These are phyloP conservation scores for Mormyrus lacerda DNA, from an alignment of 2,113 vertebrate genomes.

Conservation along the genomic window DNA sequence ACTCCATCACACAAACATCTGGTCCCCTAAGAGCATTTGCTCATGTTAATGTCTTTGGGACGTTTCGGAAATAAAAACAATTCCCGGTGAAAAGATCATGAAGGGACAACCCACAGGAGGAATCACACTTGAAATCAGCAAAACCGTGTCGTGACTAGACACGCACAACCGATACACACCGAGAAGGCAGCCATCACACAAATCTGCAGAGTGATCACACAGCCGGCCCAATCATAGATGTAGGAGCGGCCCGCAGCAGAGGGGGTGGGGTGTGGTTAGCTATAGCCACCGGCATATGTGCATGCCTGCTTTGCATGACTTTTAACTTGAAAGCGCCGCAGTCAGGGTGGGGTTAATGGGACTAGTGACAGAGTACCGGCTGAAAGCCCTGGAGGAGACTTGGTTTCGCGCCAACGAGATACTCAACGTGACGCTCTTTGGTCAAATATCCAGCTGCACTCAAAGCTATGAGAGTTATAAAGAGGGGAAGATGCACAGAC, in stretches of 20 bases:
- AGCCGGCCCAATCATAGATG: not conserved
- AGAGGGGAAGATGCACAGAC: not conserved
- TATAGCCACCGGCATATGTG: not conserved
- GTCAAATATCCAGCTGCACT: not conserved
- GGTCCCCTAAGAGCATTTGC: not conserved
- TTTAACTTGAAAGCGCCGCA: not conserved
- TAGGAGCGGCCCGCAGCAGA: not conserved
- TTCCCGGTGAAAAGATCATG: not conserved
- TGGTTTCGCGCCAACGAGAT: not conserved
- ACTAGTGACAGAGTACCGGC: not conserved
- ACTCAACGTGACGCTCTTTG: not conserved
- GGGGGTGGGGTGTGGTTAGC: not conserved
- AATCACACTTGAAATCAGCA: not conserved
- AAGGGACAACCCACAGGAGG: not conserved
- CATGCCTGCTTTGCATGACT: not conserved
- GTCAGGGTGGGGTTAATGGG: not conserved
- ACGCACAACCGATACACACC: not conserved
- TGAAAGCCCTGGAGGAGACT: not conserved
- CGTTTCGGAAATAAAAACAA: not conserved
- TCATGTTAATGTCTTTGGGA: not conserved
- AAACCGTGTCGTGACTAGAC: not conserved
- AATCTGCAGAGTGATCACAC: not conserved
- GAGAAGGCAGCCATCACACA: not conserved
- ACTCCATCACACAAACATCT: not conserved
- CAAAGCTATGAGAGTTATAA: not conserved